Percentiles rank a stretch among this genome's conserved stretches.
Evolutionary conservation across 1,140 invertebrate species (phyloP).

Genomic region (Cydia fagiglandana): DNA sequence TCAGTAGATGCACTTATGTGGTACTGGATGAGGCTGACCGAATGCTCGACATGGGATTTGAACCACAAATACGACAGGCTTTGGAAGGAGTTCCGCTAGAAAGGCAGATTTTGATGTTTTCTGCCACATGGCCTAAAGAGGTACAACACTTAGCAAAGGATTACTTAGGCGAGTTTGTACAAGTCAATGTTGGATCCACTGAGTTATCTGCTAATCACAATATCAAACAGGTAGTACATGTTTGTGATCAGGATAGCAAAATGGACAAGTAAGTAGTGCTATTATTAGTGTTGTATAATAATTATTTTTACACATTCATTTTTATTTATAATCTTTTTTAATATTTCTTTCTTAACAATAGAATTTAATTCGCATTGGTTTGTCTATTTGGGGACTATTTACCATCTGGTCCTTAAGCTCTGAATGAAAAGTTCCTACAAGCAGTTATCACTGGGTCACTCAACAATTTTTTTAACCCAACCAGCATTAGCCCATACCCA

Average conservation of each 20-base stretch:
- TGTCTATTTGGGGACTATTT: too few relatives aligned
- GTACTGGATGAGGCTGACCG: conserved; percentile 85
- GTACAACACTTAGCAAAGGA: conserved; percentile 86
- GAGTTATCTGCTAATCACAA: conserved; percentile 93
- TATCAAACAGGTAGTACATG: conserved; percentile 91
- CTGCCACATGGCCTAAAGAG: conserved; percentile 92
- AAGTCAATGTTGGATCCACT: conserved; percentile 89
- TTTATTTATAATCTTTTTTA: too few relatives aligned
- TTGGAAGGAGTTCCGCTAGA: conserved; percentile 85
- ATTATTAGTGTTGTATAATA: background rate
- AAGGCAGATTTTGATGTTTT: conserved; percentile 81
- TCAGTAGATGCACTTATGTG: conserved; percentile 90
- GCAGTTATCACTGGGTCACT: too few relatives aligned
- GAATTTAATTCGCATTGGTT: too few relatives aligned
- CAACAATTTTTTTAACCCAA: too few relatives aligned
- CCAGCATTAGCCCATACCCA: too few relatives aligned
- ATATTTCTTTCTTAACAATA: too few relatives aligned
- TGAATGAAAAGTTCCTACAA: too few relatives aligned
- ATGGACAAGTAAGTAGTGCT: conserved; percentile 72
- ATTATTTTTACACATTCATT: too few relatives aligned
- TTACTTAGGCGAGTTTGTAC: conserved; percentile 86
- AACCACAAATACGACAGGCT: conserved; percentile 95
- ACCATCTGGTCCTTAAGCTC: too few relatives aligned
- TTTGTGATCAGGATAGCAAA: conserved; percentile 88
- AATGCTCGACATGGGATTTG: conserved; percentile 99